Base-by-base conservation (phyloP, 1,140 invertebrate genomes). In the Mya arenaria region DNA sequence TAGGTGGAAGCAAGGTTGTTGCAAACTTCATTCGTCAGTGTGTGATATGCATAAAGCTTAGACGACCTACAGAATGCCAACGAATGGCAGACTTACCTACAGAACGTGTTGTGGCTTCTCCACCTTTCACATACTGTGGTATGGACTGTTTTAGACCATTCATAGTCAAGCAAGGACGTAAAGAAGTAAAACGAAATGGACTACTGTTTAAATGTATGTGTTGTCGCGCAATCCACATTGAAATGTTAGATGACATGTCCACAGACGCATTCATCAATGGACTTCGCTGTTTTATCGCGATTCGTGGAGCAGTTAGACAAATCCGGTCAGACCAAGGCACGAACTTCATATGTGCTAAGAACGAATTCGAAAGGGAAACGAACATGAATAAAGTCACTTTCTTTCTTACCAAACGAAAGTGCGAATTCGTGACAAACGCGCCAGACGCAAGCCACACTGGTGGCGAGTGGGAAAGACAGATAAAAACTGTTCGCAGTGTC, bases 71-170 rank as follows among this genome's bases (percentile, higher is more conserved):
- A 1, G 41, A 82, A 36, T 19, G 8, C n/a, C 86, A 86, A 36
- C 74, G 66, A 66, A 85, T 86, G 86, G 84, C 81, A 30, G 66
- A 85, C 28, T 56, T 87, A 28, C 84, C 82, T 19, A 52, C 25
- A 19, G 84, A 87, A 17, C 32, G 84, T 19, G 4, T 79, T 0
- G 73, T 72, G 39, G 23, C 69, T 17, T 77, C 72, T 28, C 58
- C 82, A 13, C 82, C 82, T 8, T 84, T 84, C 41, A 74, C 44
- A 10, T 66, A 74, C 39, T 62, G 65, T 79, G 85, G 85, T 0
- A 58, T 87, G 58, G 86, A 87, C 48, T 74, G 48, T 34, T 88
- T 88, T 81, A 83, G 87, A 39, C 87, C 85, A 4, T 85, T 80
- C 25, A 25, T 77, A 2, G 81, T 84, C 8, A 88, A 86, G 32